Evolutionary conservation across 2,888 invertebrate species (phyloP).

Genomic region (Sarcophaga carnaria): DNA sequence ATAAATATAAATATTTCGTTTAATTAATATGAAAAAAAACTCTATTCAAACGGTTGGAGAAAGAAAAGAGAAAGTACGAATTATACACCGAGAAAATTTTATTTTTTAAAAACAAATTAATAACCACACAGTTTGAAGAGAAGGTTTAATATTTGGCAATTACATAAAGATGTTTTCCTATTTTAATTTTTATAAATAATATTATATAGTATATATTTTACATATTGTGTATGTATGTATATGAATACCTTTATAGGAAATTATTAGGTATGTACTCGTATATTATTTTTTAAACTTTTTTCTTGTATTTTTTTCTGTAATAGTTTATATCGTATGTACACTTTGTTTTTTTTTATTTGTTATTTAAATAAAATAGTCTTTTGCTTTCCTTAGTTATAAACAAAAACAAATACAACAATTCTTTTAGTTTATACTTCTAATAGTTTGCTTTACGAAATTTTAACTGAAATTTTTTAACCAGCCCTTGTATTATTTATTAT

Average conservation of each 20-base stretch:
- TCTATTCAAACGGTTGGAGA: neutral
- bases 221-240: neutral
- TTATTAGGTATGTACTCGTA: neutral
- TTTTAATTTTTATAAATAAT: too few species aligned
- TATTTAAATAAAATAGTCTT: slow-evolving; percentile 70
- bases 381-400: slow-evolving; percentile 71
- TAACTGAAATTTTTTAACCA: slow-evolving; percentile 67
- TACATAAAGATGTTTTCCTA: too few species aligned
- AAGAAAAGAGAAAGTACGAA: too few species aligned
- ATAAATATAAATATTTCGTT: neutral
- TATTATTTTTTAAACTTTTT: slow-evolving; percentile 43
- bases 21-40: neutral
- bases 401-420: slow-evolving; percentile 48
- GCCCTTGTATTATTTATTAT: slow-evolving; percentile 40
- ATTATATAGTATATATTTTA: too few species aligned
- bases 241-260: neutral
- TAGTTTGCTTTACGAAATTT: slow-evolving; percentile 14
- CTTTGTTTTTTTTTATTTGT: neutral
- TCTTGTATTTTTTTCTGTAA: slow-evolving; percentile 34
- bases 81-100: too few species aligned
- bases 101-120: too few species aligned
- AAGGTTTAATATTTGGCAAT: neutral
- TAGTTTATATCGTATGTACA: slow-evolving; percentile 57
- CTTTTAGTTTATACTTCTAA: neutral
- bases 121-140: too few species aligned